Evolutionary conservation across 2,888 invertebrate species (phyloP).

Genomic region (Drosophila buzzatii): DNA sequence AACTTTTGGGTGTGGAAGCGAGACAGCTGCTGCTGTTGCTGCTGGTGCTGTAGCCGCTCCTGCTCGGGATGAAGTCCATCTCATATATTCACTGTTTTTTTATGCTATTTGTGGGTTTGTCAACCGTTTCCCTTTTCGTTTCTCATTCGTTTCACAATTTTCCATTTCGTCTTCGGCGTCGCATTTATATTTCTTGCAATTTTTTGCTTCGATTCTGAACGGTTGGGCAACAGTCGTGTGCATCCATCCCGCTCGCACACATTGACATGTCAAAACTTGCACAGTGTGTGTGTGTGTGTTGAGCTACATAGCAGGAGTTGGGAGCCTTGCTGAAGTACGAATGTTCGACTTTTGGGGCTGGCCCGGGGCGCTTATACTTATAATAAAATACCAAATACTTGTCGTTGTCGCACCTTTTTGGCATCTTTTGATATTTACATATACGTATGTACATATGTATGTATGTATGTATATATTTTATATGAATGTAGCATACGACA

Average conservation of each 20-base stretch:
- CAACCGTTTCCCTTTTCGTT: slow-evolving; percentile 70
- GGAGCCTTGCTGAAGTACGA: slow-evolving; percentile 37
- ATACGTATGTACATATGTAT: slow-evolving; percentile 25
- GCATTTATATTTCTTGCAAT: slow-evolving; percentile 70
- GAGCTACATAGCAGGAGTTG: slow-evolving; percentile 10
- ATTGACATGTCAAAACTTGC: slow-evolving; percentile 43
- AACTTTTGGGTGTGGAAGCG: slow-evolving; percentile 58
- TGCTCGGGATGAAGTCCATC: slow-evolving; percentile 51
- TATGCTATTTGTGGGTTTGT: slow-evolving; percentile 75
- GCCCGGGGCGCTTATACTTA: slow-evolving; percentile 72
- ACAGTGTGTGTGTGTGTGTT: slow-evolving; percentile 11
- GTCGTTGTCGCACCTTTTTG: slow-evolving; percentile 76
- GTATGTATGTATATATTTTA: slow-evolving; percentile 21
- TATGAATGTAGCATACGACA: slow-evolving; percentile 14
- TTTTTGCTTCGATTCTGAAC: slow-evolving; percentile 67
- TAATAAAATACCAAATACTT: slow-evolving; percentile 76
- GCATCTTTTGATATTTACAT: slow-evolving; percentile 49
- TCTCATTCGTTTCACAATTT: slow-evolving; percentile 64
- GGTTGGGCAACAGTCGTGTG: slow-evolving; percentile 42
- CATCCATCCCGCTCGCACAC: slow-evolving; percentile 36
- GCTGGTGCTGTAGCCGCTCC: slow-evolving; percentile 43
- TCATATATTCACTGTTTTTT: slow-evolving; percentile 45
- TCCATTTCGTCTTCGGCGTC: slow-evolving; percentile 62
- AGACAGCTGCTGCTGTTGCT: slow-evolving; percentile 55
- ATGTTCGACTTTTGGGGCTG: slow-evolving; percentile 63